Base-by-base conservation (phyloP, 2,113 vertebrate genomes). In the Oreotrochilus melanogaster region DNA sequence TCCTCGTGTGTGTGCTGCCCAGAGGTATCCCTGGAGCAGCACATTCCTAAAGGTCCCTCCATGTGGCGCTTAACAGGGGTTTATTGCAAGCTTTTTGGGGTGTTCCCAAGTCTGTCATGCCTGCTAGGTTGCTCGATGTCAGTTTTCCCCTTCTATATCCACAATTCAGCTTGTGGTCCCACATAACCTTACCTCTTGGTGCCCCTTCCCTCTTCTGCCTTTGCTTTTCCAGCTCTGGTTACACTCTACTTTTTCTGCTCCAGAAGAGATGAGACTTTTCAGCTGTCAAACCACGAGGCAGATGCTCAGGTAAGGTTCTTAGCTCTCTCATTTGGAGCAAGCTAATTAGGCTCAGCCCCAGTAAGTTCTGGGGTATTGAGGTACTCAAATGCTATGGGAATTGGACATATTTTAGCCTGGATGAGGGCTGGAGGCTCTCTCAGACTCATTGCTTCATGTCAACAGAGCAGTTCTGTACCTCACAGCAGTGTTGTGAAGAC, bases 31-130 rank as follows among this genome's bases (percentile, higher is more conserved):
- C 39, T 8, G 9, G 48, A 69, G 50, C 64, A 65, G 35, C 0
- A 10, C 90, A 95, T 96, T 96, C 96, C 93, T 92, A 37, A 82
- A 92, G 93, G 92, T 70, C 54, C 31, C 57, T 23, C 24, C 11
- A 30, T 10, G 21, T 18, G 1, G 1, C 48, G 30, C 25, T 76
- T 22, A 71, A 14, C 8, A 0, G 7, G 50, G 30, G 21, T 54
- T 31, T 45, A 4, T 24, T 48, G 48, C 9, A 19, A 51, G 25
- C 2, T 54, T 88, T 62, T 67, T 11, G 51, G 74, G 71, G 28
- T 67, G 56, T 56, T 88, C 30, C 21, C 18, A 42, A 8, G 2
- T 37, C 31, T 48, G 30, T 43, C 43, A 86, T 48, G n/a, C 37
- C 53, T 64, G 18, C 33, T 54, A 51, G 9, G 10, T 37, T 23